A percentile compares a stretch with the other conserved stretches of the same genome.
phyloP scores from a whole-genome alignment of 2,888 invertebrate species.

The Thera obeliscata region DNA sequence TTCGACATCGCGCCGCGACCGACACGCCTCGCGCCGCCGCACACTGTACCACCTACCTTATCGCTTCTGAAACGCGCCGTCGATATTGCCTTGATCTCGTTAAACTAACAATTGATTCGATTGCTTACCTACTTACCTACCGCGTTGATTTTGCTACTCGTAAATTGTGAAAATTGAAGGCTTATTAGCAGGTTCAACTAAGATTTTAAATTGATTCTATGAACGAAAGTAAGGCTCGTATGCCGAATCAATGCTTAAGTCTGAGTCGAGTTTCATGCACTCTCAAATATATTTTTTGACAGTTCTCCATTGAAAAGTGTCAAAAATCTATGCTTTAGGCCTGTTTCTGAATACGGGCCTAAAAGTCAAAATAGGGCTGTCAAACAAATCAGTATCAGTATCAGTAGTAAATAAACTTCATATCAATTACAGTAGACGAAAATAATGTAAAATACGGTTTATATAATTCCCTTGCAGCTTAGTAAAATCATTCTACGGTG shows the following conservation, averaged over 20 bases:
- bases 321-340: too few species aligned
- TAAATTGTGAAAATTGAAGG: slow-evolving; percentile 25
- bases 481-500: not conserved
- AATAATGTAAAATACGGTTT: too few species aligned
- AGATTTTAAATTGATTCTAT: not conserved
- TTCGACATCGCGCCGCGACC: slow-evolving; percentile 72
- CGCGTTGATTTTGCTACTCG: slow-evolving; percentile 54
- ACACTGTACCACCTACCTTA: slow-evolving; percentile 76
- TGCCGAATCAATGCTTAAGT: too few species aligned
- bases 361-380: too few species aligned
- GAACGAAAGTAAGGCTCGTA: too few species aligned
- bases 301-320: too few species aligned
- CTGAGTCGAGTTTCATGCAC: too few species aligned
- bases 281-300: too few species aligned
- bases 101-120: slow-evolving; percentile 69
- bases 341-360: too few species aligned
- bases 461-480: not conserved
- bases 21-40: slow-evolving; percentile 78
- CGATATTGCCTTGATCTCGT: slow-evolving; percentile 76
- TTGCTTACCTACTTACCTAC: slow-evolving; percentile 74
- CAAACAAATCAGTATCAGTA: too few species aligned
- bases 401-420: too few species aligned
- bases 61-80: slow-evolving; percentile 60
- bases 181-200: slow-evolving; percentile 20
- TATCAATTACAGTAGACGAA: too few species aligned